Conservation (phyloP, 2,797 vertebrate species). For the Channa striata region DNA sequence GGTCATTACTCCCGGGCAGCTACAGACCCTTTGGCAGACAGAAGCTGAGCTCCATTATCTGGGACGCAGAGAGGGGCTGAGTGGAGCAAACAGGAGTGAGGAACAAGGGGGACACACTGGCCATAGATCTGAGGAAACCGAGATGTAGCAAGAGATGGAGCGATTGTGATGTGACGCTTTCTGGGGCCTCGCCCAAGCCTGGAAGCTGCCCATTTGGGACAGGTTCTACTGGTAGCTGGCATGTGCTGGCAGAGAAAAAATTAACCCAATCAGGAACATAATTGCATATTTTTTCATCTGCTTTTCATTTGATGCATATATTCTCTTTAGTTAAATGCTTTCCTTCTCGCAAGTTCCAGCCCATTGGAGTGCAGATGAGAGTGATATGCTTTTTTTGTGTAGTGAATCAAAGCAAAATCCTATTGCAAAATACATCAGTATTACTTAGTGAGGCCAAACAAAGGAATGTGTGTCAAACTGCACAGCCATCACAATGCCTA, state of each 20-base stretch:
- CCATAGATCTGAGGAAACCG: constrained; percentile 77
- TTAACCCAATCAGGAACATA: constrained; percentile 86
- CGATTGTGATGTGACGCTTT: constrained; percentile 72
- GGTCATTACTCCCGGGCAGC: constrained; percentile 87
- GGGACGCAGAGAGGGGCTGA: constrained; percentile 76
- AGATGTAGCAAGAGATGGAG: constrained; percentile 60
- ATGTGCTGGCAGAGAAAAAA: constrained; percentile 79
- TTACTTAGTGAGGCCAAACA: constrained; percentile 66
- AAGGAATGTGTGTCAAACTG: constrained; percentile 63
- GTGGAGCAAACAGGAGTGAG: constrained; percentile 66
- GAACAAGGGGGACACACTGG: constrained; percentile 73
- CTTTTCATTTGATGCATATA: constrained; percentile 89
- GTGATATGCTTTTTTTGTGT: constrained; percentile 56
- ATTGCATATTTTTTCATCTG: constrained; percentile 85
- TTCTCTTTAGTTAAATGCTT: constrained; percentile 87
- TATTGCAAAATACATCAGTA: constrained; percentile 65
- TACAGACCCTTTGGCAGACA: constrained; percentile 84
- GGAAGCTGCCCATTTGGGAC: constrained; percentile 79
- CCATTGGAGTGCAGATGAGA: constrained; percentile 75
- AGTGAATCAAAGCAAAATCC: constrained; percentile 74
- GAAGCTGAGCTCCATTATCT: constrained; percentile 85
- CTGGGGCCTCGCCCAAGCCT: constrained; percentile 73
- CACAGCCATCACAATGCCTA: constrained; percentile 46
- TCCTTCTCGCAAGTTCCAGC: constrained; percentile 63
- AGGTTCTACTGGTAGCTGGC: constrained; percentile 66